A percentile compares a stretch with the other conserved stretches of the same genome.
phyloP scores from a whole-genome alignment of 2,797 vertebrate species.

The Philypnodon macrostomus region DNA sequence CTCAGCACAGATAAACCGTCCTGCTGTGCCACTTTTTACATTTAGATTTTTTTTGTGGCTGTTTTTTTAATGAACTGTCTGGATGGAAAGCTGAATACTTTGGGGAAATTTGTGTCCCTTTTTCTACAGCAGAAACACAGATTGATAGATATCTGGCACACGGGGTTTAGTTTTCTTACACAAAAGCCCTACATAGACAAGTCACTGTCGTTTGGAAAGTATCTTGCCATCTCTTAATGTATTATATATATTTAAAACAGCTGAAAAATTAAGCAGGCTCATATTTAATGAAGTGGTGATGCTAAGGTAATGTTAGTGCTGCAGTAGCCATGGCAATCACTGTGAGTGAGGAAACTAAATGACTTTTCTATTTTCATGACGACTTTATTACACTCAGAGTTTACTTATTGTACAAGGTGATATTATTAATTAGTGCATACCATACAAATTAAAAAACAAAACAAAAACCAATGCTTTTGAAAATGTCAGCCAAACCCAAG shows the following conservation, averaged over 20 bases:
- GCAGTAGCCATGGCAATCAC: not conserved
- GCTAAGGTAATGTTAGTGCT: not conserved
- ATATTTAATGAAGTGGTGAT: conserved; percentile 1
- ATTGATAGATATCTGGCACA: conserved; percentile 26
- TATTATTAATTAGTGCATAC: too few species aligned
- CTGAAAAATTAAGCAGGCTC: conserved; percentile 10
- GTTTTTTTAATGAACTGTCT: conserved; percentile 17
- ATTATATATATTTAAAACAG: conserved; percentile 8
- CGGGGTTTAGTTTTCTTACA: conserved; percentile 19
- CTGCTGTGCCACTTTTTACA: conserved; percentile 6
- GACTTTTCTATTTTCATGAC: not conserved
- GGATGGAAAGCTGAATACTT: conserved; percentile 13
- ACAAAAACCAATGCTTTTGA: too few species aligned
- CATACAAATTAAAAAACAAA: too few species aligned
- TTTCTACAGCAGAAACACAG: conserved; percentile 18
- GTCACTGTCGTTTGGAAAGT: conserved; percentile 12
- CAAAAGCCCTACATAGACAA: conserved; percentile 35
- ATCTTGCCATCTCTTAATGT: conserved; percentile 7
- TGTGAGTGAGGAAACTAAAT: not conserved
- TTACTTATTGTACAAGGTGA: too few species aligned
- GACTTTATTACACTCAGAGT: too few species aligned
- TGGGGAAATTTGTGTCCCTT: not conserved
- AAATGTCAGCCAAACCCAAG: too few species aligned
- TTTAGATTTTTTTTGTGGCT: conserved; percentile 13
- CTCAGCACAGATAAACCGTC: conserved; percentile 4